Evolutionary conservation across 53 echinoderm and acorn worm species (phyloP).

Genomic region (Mesocentrotus franciscanus): DNA sequence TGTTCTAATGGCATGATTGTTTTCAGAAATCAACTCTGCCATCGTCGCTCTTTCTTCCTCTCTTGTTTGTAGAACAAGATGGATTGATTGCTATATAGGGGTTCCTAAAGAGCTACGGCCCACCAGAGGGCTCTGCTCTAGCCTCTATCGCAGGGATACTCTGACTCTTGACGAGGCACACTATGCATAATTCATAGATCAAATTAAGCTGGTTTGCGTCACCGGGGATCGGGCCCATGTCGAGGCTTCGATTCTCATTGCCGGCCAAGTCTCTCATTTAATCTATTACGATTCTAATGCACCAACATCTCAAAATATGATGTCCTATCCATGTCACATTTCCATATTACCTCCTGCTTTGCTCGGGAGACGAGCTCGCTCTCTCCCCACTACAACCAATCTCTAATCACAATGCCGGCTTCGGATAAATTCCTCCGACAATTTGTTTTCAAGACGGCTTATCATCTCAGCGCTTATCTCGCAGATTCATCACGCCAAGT

Average conservation of each 20-base stretch:
- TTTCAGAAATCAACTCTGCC: conserved; percentile 22
- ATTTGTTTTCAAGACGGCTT: conserved; percentile 65
- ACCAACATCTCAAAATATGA: conserved; percentile 42
- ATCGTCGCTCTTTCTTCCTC: background rate
- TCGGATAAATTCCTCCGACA: conserved; percentile 50
- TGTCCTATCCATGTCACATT: conserved; percentile 53
- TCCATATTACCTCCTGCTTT: conserved; percentile 31
- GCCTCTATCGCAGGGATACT: background rate
- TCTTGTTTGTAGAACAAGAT: conserved; percentile 25
- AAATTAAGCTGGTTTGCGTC: conserved; percentile 44
- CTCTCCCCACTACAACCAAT: conserved; percentile 14
- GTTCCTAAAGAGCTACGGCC: conserved; percentile 12
- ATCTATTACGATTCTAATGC: conserved; percentile 49
- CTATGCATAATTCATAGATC: conserved; percentile 48
- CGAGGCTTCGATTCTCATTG: conserved; percentile 12
- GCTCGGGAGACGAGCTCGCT: background rate
- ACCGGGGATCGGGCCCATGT: background rate
- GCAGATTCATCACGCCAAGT: conserved; percentile 32
- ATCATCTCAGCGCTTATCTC: conserved; percentile 51
- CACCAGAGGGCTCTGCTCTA: conserved; percentile 3
- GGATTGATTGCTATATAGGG: background rate
- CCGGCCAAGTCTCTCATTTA: conserved; percentile 16
- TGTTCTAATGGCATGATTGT: conserved; percentile 31
- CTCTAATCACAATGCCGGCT: conserved; percentile 52
- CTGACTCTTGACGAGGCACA: conserved; percentile 12